These are phyloP conservation scores for Corbicula japonica DNA, from an alignment of 2,888 invertebrate genomes.

Conservation along the genomic window DNA sequence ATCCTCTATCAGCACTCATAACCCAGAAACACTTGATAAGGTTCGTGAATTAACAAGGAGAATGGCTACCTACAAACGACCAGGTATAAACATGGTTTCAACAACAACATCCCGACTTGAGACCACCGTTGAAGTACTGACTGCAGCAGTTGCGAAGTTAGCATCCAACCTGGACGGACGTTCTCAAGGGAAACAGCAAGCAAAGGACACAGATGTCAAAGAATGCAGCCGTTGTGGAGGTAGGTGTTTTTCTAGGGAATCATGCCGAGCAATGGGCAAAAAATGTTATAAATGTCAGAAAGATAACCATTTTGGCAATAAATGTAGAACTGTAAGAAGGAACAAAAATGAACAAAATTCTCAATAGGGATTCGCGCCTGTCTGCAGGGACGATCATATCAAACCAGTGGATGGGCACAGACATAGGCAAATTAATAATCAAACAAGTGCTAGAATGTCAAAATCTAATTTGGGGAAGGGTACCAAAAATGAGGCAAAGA, in stretches of 20 bases:
- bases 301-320: slow-evolving; percentile 1
- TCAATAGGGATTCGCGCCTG: no score
- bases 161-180: background rate
- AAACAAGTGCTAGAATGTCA: no score
- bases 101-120: background rate
- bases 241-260: slow-evolving; percentile 22
- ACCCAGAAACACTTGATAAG: slow-evolving; percentile 14
- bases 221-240: slow-evolving; percentile 30
- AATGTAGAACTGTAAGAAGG: no score
- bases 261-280: slow-evolving; percentile 9
- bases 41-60: slow-evolving; percentile 8
- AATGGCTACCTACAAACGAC: background rate
- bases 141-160: slow-evolving; percentile 27
- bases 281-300: slow-evolving; percentile 13
- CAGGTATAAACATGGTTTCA: background rate
- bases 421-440: no score
- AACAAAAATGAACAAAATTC: background rate
- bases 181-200: background rate
- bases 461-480: no score
- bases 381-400: no score
- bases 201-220: background rate
- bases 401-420: no score
- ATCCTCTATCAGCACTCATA: slow-evolving; percentile 20
- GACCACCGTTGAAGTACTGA: slow-evolving; percentile 16
- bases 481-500: no score